phyloP scores from a whole-genome alignment of 2,888 invertebrate genomes.

The Zhuqinia jingwanae region DNA sequence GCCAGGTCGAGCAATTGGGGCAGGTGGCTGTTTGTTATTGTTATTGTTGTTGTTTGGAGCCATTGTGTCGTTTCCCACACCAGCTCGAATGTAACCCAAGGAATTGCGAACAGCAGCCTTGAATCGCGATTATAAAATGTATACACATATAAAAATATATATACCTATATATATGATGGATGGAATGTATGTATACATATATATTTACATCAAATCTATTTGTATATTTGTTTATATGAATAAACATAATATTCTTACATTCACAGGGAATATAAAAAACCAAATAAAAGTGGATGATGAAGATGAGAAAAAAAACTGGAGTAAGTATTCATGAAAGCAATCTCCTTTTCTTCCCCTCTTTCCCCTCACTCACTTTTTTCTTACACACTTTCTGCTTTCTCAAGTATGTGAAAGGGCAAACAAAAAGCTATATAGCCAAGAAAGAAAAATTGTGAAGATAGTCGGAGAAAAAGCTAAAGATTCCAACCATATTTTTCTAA shows the following conservation, averaged over 20 bases:
- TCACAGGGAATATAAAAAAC: constrained; percentile 36
- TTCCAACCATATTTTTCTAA: constrained; percentile 51
- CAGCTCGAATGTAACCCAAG: constrained; percentile 96
- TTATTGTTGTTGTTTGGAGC: constrained; percentile 63
- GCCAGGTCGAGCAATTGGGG: constrained; percentile 77
- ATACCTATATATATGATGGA: too few species aligned
- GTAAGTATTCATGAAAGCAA: constrained; percentile 10
- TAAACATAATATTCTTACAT: constrained; percentile 36
- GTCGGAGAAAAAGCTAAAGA: constrained; percentile 33
- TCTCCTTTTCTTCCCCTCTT: constrained; percentile 5
- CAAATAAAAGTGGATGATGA: neutral
- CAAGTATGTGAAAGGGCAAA: neutral
- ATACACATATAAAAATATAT: too few species aligned
- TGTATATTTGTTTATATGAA: too few species aligned
- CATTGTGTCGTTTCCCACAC: constrained; percentile 84
- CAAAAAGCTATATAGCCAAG: neutral
- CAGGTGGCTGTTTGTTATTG: constrained; percentile 76
- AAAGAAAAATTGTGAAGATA: constrained; percentile 2
- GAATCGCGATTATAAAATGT: too few species aligned
- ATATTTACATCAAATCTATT: too few species aligned
- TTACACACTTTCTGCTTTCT: too few species aligned
- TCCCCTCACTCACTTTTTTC: neutral
- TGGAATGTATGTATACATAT: too few species aligned
- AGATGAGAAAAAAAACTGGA: neutral
- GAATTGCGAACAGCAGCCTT: constrained; percentile 94